phyloP scores from a whole-genome alignment of 2,113 vertebrate species.

The Procapra przewalskii region DNA sequence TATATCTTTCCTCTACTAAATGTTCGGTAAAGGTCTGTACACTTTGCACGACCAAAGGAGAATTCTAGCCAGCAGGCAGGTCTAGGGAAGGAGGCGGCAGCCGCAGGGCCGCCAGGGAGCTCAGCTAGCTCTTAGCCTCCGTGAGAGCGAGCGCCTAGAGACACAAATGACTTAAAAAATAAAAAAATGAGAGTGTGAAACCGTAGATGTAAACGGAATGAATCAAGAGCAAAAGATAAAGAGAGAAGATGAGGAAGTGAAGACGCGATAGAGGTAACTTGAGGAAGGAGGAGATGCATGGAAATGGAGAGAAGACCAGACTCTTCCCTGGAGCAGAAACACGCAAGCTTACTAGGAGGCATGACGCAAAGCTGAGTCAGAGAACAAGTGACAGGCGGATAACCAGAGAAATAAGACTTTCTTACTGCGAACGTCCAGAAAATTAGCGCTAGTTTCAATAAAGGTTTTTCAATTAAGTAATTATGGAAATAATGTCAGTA shows the following conservation, averaged over 20 bases:
- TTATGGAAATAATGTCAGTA: not conserved
- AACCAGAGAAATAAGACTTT: not conserved
- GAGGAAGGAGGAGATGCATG: not conserved
- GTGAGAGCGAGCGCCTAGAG: not conserved
- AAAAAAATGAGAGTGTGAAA: not conserved
- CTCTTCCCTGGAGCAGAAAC: rapidly evolving
- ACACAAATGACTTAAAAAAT: not conserved
- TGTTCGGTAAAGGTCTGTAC: not conserved
- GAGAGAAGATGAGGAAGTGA: not conserved
- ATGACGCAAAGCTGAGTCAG: not conserved
- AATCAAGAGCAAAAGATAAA: not conserved
- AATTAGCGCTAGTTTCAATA: not conserved
- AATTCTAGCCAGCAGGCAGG: not conserved
- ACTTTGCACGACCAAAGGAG: not conserved
- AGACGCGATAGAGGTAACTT: not conserved
- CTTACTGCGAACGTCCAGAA: not conserved
- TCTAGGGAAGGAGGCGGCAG: not conserved
- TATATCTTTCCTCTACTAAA: not conserved
- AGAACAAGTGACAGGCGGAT: not conserved
- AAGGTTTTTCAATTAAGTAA: not conserved
- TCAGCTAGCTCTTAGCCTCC: not conserved
- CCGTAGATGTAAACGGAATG: not conserved
- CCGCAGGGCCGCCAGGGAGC: not conserved
- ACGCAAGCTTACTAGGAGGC: not conserved
- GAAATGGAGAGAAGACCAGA: too few species aligned